Base-by-base conservation (phyloP, 1,140 invertebrate species). In the Sminthurinus signatus region DNA sequence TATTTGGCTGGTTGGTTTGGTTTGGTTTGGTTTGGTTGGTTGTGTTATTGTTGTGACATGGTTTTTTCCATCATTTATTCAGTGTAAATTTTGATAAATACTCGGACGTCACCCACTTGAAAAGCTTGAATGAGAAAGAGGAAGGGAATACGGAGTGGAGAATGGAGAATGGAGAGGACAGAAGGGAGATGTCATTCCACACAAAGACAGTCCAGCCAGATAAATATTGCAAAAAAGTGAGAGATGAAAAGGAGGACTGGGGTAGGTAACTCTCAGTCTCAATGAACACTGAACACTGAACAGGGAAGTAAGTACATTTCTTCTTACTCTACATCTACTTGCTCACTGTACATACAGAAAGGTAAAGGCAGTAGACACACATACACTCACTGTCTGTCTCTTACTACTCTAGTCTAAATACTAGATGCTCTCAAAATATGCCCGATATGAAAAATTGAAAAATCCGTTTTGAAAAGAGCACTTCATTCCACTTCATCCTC, bases 181-280 rank as follows among this genome's bases (percentile, higher is more conserved):
- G 54, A 56, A 42, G 43, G 59, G 57, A 65, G 52, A 62, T 69
- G 68, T 69, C 68, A 69, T 65, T 60, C 62, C 60, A 65, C 63
- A 69, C 68, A 69, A 69, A 65, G 64, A 39, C 21, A 61, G 55
- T 54, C 42, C 28, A 36, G 44, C 59, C 46, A 48, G 59, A 69
- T 69, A 69, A 69, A 69, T 69, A 69, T 69, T 69, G 68, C 68
- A 69, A 69, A 69, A 36, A 69, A 69, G 56, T 59, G n/a, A 39
- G 29, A 27, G 25, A 60, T 66, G 64, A 66, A 66, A 57, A 48
- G 39, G 57, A 60, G 25, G 8, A 52, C 36, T 48, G 51, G 39
- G 51, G 59, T 55, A 28, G 44, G 25, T 44, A 50, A 12, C 39
- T 42, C 39, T 12, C 39, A 12, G 10, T 12, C 39, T 42, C 39